Evolutionary conservation across 2,113 vertebrate genomes (phyloP), one percentile per base, ranked within the genome.

Genomic region (Jacana jacana): DNA sequence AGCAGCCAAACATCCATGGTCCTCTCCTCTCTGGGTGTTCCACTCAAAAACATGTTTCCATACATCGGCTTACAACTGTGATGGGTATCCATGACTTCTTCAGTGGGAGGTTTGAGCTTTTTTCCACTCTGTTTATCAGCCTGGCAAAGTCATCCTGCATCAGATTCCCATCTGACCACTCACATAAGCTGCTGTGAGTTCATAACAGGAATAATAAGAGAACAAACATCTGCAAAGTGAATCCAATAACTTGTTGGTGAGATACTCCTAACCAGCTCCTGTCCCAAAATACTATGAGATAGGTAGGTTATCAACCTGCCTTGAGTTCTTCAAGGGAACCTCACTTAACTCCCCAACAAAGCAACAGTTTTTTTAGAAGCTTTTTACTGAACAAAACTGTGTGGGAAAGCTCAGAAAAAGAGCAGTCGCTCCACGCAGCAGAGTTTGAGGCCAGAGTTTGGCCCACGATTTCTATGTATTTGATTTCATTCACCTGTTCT

Each of bases 401-500:
- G 31, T 44, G 40, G n/a, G 63, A 82, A 91, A 91, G 57, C 61
- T 77, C 87, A 81, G 55, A 57, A 79, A 76, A 49, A 77, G 55
- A 85, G 73, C 52, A 31, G 17, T 6, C 65, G 42, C 63, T 69
- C 28, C 66, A 61, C 49, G 49, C 12, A 37, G 40, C 13, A 68
- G 70, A 69, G 55, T 7, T 49, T 46, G 72, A 93, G 49, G 70
- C 20, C 44, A 89, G 58, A 37, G 58, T 27, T 25, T 25, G 60
- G 40, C 0, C 0, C 31, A 37, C 44, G 14, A n/a, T 14, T 30
- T 86, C 64, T 76, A 61, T 0, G 0, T 7, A 2, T 24, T 89
- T 1, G 0, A n/a, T 63, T 73, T 78, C 65, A 60, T 84, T 81
- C 30, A 55, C 33, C 39, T 86, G 30, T 49, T 68, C 77, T 60